These are phyloP conservation scores for Thera britannica DNA, from an alignment of 2,888 invertebrate species.

Conservation along the genomic window DNA sequence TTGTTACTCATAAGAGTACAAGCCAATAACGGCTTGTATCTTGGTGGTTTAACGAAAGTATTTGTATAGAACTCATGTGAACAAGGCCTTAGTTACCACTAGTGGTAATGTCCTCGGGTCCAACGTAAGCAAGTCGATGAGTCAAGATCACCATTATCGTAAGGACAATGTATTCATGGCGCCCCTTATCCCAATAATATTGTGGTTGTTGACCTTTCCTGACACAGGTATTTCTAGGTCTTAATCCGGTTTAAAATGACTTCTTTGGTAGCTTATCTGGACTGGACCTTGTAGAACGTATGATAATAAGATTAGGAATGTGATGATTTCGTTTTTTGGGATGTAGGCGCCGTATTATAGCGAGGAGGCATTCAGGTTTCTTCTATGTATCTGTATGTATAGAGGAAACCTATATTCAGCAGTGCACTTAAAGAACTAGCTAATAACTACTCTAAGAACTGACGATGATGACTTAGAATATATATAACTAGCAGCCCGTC, in stretches of 20 bases:
- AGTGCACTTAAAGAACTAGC: too few species aligned
- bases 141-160: background rate
- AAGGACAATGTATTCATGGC: constrained; percentile 10
- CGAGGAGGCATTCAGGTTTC: background rate
- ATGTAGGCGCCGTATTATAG: background rate
- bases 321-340: background rate
- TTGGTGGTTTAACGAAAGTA: too few species aligned
- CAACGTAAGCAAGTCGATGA: constrained; percentile 1
- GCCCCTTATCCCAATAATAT: constrained; percentile 32
- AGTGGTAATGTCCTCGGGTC: background rate
- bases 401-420: too few species aligned
- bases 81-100: too few species aligned
- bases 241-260: constrained; percentile 22
- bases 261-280: constrained; percentile 7
- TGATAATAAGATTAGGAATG: constrained; percentile 12
- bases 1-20: too few species aligned
- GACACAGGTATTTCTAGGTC: constrained; percentile 11
- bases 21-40: too few species aligned
- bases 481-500: too few species aligned
- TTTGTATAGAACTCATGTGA: too few species aligned
- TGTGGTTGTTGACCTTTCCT: constrained; percentile 39
- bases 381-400: too few species aligned
- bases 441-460: too few species aligned
- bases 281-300: constrained; percentile 6
- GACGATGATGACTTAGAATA: too few species aligned